Evolutionary conservation across 2,797 vertebrate genomes (phyloP).

Genomic region (Rhadinocentrus ornatus): DNA sequence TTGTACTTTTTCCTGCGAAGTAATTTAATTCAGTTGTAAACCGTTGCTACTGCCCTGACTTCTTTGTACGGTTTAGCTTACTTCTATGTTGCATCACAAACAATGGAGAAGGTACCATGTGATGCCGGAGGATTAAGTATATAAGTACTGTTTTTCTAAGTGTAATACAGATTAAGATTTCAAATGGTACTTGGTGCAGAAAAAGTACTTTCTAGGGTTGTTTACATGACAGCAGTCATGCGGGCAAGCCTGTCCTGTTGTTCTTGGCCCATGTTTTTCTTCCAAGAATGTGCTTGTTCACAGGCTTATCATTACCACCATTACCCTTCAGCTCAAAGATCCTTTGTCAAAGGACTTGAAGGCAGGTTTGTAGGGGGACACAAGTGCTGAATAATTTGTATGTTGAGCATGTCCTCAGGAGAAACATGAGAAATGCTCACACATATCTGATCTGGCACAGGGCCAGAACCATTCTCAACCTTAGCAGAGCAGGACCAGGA

Average conservation of each 20-base stretch:
- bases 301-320: constrained; percentile 60
- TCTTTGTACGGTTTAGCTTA: not conserved
- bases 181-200: constrained; percentile 10
- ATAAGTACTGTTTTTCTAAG: constrained; percentile 20
- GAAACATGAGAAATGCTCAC: constrained; percentile 58
- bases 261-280: constrained; percentile 51
- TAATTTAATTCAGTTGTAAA: not conserved
- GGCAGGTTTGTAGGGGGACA: constrained; percentile 34
- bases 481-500: constrained; percentile 29
- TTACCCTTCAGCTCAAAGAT: constrained; percentile 61
- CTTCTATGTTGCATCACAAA: not conserved
- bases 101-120: not conserved
- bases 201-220: constrained; percentile 17
- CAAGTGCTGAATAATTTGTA: constrained; percentile 69
- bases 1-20: constrained; percentile 7
- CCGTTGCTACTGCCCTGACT: not conserved
- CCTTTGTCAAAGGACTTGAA: constrained; percentile 51
- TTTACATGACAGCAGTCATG: constrained; percentile 49
- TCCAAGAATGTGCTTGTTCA: constrained; percentile 57
- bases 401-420: constrained; percentile 56
- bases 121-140: constrained; percentile 2
- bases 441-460: constrained; percentile 67
- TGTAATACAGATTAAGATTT: constrained; percentile 35
- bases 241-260: constrained; percentile 40
- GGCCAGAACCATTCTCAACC: constrained; percentile 53